Evolutionary conservation across 2,797 vertebrate genomes (phyloP).

Genomic region (Anguilla marmorata): DNA sequence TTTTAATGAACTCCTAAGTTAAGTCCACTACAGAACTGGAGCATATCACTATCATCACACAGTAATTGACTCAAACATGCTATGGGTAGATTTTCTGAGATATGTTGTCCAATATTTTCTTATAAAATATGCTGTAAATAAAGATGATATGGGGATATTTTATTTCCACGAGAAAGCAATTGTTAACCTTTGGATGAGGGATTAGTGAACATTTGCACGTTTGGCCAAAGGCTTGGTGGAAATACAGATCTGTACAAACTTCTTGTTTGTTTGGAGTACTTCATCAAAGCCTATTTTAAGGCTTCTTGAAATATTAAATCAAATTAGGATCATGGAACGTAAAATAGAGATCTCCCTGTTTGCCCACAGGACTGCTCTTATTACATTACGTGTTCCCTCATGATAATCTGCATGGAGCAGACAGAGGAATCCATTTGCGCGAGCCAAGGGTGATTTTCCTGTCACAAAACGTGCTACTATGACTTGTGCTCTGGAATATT

Average conservation of each 20-base stretch:
- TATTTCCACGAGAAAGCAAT: not conserved
- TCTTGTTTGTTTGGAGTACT: not conserved
- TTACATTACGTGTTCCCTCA: constrained; percentile 2
- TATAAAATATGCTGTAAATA: not conserved
- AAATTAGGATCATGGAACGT: not conserved
- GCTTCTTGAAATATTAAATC: not conserved
- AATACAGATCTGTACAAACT: not conserved
- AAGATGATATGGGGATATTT: not conserved
- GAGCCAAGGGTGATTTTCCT: not conserved
- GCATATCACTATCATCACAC: not conserved
- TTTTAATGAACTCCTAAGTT: not conserved
- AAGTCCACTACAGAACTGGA: not conserved
- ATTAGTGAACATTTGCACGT: not conserved
- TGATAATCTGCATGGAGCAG: not conserved
- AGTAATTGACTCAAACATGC: not conserved
- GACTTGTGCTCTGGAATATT: not conserved
- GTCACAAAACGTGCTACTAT: not conserved
- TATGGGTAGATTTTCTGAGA: not conserved
- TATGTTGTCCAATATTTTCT: not conserved
- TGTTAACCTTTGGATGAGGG: not conserved
- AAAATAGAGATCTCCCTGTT: not conserved
- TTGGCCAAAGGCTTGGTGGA: not conserved
- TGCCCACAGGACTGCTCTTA: not conserved
- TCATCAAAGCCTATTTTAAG: not conserved
- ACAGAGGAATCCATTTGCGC: not conserved